Percentiles rank a stretch among this genome's conserved stretches.
These are phyloP conservation scores for Drosophila kanapiae DNA, from an alignment of 1,140 invertebrate species.

Conservation along the genomic window DNA sequence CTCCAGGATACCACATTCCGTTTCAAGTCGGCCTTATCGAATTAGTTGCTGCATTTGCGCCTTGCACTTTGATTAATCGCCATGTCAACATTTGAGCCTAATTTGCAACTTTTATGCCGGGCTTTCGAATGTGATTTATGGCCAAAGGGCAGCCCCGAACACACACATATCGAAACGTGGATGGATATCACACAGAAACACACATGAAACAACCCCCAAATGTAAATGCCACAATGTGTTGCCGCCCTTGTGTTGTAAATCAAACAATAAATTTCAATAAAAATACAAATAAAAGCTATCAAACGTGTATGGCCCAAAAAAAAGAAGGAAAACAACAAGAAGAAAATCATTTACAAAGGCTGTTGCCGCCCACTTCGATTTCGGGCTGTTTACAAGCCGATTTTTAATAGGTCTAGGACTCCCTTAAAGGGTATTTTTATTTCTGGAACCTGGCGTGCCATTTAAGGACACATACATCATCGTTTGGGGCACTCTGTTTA, in stretches of 20 bases:
- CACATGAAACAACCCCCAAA: constrained; percentile 27
- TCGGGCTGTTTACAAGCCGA: constrained; percentile 31
- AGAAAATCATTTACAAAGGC: no score
- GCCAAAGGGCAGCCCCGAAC: constrained; percentile 29
- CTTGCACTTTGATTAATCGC: constrained; percentile 68
- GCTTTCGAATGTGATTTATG: constrained; percentile 66
- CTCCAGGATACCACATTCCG: neutral
- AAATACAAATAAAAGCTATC: constrained; percentile 67
- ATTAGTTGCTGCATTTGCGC: constrained; percentile 64
- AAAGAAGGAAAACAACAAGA: neutral
- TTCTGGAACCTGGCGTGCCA: neutral
- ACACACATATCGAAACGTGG: neutral
- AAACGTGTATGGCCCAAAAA: constrained; percentile 37
- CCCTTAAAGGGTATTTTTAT: constrained; percentile 5
- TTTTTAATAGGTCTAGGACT: constrained; percentile 32
- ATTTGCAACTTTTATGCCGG: constrained; percentile 67
- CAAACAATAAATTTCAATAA: constrained; percentile 77
- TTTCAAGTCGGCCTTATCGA: constrained; percentile 31
- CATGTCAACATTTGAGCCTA: constrained; percentile 66
- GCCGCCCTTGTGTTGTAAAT: constrained; percentile 49
- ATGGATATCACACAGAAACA: constrained; percentile 9
- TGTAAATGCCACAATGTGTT: constrained; percentile 33
- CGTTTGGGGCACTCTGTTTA: neutral
- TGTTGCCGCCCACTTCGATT: neutral
- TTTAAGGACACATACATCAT: neutral